phyloP scores from a whole-genome alignment of 1,140 invertebrate genomes.

The Heliothis subflexa region DNA sequence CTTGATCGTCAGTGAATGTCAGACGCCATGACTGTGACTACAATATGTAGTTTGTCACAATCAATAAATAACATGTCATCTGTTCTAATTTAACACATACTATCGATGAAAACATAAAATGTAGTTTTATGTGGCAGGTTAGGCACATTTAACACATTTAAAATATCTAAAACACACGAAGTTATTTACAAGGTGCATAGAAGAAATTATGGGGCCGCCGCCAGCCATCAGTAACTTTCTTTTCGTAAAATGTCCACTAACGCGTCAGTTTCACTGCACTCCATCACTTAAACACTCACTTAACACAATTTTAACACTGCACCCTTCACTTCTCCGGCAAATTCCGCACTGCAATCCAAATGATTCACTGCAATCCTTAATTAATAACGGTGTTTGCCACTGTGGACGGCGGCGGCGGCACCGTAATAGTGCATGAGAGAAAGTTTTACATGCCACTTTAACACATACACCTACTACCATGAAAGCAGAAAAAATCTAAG shows the following conservation, averaged over 20 bases:
- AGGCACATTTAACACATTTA: constrained; percentile 23
- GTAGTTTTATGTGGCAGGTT: neutral
- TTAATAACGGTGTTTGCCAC: constrained; percentile 59
- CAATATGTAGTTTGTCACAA: too few species aligned
- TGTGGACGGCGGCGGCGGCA: constrained; percentile 70
- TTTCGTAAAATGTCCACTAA: constrained; percentile 14
- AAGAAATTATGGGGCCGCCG: constrained; percentile 79
- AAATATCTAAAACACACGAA: constrained; percentile 55
- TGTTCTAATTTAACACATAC: too few species aligned
- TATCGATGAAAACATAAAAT: neutral
- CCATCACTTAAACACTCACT: constrained; percentile 69
- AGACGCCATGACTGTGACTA: too few species aligned
- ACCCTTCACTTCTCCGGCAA: constrained; percentile 73
- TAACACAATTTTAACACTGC: constrained; percentile 76
- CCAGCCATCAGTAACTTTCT: constrained; percentile 71
- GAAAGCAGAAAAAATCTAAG: constrained; percentile 33
- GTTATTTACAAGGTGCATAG: constrained; percentile 82
- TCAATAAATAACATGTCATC: too few species aligned
- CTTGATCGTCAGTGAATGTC: too few species aligned
- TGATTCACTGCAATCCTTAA: constrained; percentile 82
- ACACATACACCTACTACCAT: constrained; percentile 1
- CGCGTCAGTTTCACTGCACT: constrained; percentile 71
- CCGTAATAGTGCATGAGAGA: constrained; percentile 35
- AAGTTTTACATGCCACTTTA: constrained; percentile 40
- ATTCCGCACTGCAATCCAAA: constrained; percentile 83